Evolutionary conservation across 2,113 vertebrate genomes (phyloP).

Genomic region (Rhynchopsitta pachyrhyncha): DNA sequence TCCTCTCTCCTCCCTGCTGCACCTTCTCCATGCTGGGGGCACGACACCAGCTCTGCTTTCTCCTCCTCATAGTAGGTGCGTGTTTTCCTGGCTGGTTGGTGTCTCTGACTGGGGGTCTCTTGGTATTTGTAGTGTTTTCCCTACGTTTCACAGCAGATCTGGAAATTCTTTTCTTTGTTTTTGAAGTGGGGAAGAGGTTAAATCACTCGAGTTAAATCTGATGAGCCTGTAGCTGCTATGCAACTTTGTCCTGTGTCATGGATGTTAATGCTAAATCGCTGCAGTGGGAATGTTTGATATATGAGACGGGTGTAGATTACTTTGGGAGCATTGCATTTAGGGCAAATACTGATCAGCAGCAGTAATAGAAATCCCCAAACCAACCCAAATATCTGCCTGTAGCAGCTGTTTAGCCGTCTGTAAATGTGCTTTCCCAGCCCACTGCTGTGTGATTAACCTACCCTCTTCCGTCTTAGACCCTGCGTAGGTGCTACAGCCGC

Average conservation of each 20-base stretch:
- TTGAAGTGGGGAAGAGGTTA: neutral
- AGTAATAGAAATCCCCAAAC: neutral
- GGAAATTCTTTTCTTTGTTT: neutral
- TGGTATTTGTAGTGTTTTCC: neutral
- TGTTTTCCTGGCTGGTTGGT: conserved; percentile 77
- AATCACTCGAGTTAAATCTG: neutral
- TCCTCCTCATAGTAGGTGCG: conserved; percentile 69
- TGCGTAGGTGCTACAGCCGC: conserved; percentile 96
- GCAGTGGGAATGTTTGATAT: conserved; percentile 19
- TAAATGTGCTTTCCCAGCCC: neutral
- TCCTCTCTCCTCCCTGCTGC: conserved; percentile 15
- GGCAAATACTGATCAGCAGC: neutral
- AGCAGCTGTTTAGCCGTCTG: conserved; percentile 54
- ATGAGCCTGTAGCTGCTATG: neutral
- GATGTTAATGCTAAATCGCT: neutral
- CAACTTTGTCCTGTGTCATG: neutral
- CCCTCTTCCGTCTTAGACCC: conserved; percentile 80
- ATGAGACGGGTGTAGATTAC: conserved; percentile 38
- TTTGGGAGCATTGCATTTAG: conserved; percentile 21
- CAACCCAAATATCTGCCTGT: neutral
- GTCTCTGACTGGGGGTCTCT: conserved; percentile 56
- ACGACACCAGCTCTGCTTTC: conserved; percentile 63
- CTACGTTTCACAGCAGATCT: neutral
- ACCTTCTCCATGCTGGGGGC: conserved; percentile 66
- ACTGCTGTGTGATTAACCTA: neutral